Evolutionary conservation across 2,797 vertebrate species (phyloP).

Genomic region (Mus minutoides): DNA sequence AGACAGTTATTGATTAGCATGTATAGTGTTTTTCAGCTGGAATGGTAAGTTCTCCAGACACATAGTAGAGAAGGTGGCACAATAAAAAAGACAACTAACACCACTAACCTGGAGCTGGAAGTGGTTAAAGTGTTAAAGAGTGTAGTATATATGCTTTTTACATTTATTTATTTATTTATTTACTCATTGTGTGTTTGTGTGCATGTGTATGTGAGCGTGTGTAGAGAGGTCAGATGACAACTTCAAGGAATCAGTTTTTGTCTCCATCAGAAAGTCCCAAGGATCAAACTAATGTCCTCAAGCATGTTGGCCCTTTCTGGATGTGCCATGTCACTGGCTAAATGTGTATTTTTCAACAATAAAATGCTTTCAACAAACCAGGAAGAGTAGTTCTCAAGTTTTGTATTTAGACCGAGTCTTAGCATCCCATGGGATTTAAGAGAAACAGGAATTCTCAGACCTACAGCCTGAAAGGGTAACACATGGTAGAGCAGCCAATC

Average conservation of each 20-base stretch:
- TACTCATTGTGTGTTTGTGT: neutral
- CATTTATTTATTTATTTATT: neutral
- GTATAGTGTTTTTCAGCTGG: neutral
- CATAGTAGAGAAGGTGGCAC: accelerated
- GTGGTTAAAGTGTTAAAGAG: neutral
- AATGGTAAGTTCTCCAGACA: neutral
- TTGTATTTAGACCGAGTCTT: neutral
- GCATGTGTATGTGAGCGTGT: neutral
- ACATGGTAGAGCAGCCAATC: accelerated
- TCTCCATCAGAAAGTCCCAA: neutral
- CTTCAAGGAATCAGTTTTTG: neutral
- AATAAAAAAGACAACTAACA: no score
- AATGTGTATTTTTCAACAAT: no score
- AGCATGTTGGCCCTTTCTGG: neutral
- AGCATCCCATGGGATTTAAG: neutral
- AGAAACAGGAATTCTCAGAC: neutral
- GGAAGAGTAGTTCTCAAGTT: neutral
- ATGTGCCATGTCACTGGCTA: neutral
- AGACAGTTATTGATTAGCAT: neutral
- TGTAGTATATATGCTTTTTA: neutral
- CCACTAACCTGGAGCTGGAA: neutral
- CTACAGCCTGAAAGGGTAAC: accelerated
- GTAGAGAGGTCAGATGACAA: neutral
- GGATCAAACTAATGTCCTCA: neutral
- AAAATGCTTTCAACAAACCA: neutral